Evolutionary conservation across 2,888 invertebrate genomes (phyloP), one percentile per base, ranked within the genome.

Genomic region (Ennomos erosarius): DNA sequence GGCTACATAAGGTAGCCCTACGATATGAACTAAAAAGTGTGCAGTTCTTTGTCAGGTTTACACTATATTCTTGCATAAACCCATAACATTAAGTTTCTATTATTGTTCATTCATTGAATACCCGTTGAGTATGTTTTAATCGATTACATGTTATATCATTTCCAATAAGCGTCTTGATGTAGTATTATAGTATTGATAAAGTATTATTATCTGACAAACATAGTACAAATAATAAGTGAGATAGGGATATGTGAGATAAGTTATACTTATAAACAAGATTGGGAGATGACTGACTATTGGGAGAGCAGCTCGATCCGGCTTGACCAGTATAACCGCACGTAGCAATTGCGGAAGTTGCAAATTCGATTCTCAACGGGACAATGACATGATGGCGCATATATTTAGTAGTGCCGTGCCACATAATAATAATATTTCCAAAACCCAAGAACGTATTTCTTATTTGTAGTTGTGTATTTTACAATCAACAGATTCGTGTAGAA

Each of bases 261-360:
- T 43, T 33, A 43, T 10, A 43, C 43, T 6, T 26, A 26, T 6
- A 26, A 6, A 4, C 26, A 26, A 6, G 26, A 26, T 6, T 26
- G 26, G 5, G 6, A 26, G 4, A 26, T 26, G 26, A 26, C 26
- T n/a, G n/a, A n/a, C n/a, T n/a, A n/a, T n/a, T n/a, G 16, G 16
- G 16, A 16, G 16, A 3, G 26, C 26, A 26, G 26, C 26, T 4
- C 26, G 26, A 26, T 26, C 26, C 26, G 6, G 26, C 26, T 26
- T 26, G 26, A 26, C 26, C 26, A 5, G 26, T 26, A 26, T 1
- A 6, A 26, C 26, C 26, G 26, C 62, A 65, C 57, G 65, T 75
- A 16, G 16, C 16, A 76, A 81, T 78, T 79, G 80, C 82, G 82
- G 80, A 84, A 81, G 74, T 79, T 60, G 73, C 73, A 73, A 77